Base-by-base conservation (phyloP, 1,140 invertebrate genomes). In the Papilio glaucus region DNA sequence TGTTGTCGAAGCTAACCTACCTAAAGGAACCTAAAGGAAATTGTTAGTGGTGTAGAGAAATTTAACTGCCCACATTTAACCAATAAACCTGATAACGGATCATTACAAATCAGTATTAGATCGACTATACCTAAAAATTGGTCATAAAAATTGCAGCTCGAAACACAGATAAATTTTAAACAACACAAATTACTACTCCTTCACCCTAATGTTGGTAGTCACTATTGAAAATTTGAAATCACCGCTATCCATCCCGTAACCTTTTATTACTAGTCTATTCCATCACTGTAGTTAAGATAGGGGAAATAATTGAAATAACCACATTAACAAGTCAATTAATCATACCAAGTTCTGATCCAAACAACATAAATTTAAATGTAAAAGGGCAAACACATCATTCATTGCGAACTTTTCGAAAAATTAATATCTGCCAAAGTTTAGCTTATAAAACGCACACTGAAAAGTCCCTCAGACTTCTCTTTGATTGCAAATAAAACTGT, bases 321-420 rank as follows among this genome's bases (percentile, higher is more conserved):
- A n/a, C n/a, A 6, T 45, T 45, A 49, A 2, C 18, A 21, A 0
- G 18, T 18, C 4, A 4, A 21, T 24, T 9, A 24, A 24, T 53
- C 21, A 24, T 53, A 4, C 1, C 2, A 53, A 24, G 21, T 24
- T 53, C 29, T 6, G 6, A 33, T 53, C 49, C 21, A 53, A 53
- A 24, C 39, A 45, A 15, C 49, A 53, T 53, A 53, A 53, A 53
- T 53, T 53, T 18, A 10, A 53, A 53, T 53, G 12, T 24, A 53
- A 57, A 57, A 57, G 49, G 24, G 49, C 2, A 57, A 57, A 57
- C 49, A 45, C 42, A 53, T 45, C n/a, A 45, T 53, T 53, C 49
- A 57, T 26, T 18, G 18, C 18, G 21, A 18, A 24, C 49, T 57
- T 6, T 33, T 57, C 49, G 18, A 57, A 57, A 57, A 57, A 57